These are phyloP conservation scores for Heterotis niloticus DNA, from an alignment of 2,113 vertebrate genomes.

Conservation along the genomic window DNA sequence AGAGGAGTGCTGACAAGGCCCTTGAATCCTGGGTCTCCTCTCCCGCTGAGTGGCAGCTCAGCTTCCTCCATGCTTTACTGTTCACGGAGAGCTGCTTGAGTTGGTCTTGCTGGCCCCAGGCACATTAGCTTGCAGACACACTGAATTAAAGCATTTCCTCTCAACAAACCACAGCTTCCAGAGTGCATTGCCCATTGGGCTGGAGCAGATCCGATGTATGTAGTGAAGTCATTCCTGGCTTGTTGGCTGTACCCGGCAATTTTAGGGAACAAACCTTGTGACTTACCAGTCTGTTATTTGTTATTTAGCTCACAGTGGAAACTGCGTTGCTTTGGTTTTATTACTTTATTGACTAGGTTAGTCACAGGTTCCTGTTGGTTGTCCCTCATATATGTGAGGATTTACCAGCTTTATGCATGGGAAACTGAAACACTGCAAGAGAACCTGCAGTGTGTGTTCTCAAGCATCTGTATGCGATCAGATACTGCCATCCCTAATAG, in stretches of 20 bases:
- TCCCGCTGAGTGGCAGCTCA: constrained; percentile 6
- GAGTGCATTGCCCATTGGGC: constrained; percentile 31
- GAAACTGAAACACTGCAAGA: constrained; percentile 7
- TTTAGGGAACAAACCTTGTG: constrained; percentile 34
- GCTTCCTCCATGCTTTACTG: not conserved
- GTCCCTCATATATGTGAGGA: constrained; percentile 35
- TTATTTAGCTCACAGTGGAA: constrained; percentile 42
- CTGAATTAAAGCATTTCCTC: constrained; percentile 59
- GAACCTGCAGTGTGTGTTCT: not conserved
- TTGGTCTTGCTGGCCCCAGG: constrained; percentile 39
- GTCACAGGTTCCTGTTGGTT: constrained; percentile 45
- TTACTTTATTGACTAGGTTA: constrained; percentile 43
- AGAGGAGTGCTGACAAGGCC: not conserved
- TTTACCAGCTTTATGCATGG: constrained; percentile 18
- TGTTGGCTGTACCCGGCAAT: constrained; percentile 25
- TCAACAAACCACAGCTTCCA: constrained; percentile 55
- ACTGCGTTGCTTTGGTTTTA: constrained; percentile 41
- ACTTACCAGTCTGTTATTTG: constrained; percentile 49
- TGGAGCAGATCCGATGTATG: constrained; percentile 18
- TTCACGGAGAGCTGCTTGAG: constrained; percentile 43
- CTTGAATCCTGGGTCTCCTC: not conserved
- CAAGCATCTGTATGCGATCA: constrained; percentile 23
- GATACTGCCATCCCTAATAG: constrained; percentile 26
- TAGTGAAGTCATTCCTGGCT: constrained; percentile 19
- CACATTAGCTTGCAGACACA: constrained; percentile 48